Evolutionary conservation across 1,140 invertebrate genomes (phyloP), one percentile per base, ranked within the genome.

Genomic region (Drosophila kohkoa): DNA sequence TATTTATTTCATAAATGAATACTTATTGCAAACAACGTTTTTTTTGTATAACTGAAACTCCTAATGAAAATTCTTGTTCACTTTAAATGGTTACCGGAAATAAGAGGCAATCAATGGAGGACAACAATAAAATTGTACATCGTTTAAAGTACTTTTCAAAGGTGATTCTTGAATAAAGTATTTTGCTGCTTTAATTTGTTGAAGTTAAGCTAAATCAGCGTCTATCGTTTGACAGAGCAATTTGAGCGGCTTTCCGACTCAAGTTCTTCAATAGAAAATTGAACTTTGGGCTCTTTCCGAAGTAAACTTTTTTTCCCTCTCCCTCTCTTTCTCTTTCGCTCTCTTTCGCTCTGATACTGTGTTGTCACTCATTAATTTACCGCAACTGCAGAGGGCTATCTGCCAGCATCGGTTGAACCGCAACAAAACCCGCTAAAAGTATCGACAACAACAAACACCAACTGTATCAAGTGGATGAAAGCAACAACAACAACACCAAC

Each of bases 331-430:
- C 8, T 11, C 48, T 28, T 20, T 13, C 13, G 8, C 28, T 52
- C 51, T 32, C 11, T 25, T 11, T 11, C 6, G 8, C 20, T 28
- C 32, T 11, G 20, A 25, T 25, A 25, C 20, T 25, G 8, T 38
- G 35, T 43, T 74, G 64, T 13, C 77, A 58, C 55, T 82, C 81
- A 83, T 87, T 85, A 81, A 73, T 77, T 81, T 68, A 63, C 63
- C 71, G 55, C 59, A 60, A 57, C 58, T 69, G 55, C 51, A 38
- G 77, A 15, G 16, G 25, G 20, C 57, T 30, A 65, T 69, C 77
- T 75, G 64, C 68, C 79, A 75, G 74, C 80, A 79, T 66, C 78
- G 59, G 5, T 28, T 8, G 16, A 59, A 59, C 54, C 57, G 57
- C 62, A 51, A 15, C 30, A 58, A 41, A 57, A 57, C 54, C 68